phyloP scores from a whole-genome alignment of 2,797 vertebrate genomes.

The Rhynchonycteris naso region DNA sequence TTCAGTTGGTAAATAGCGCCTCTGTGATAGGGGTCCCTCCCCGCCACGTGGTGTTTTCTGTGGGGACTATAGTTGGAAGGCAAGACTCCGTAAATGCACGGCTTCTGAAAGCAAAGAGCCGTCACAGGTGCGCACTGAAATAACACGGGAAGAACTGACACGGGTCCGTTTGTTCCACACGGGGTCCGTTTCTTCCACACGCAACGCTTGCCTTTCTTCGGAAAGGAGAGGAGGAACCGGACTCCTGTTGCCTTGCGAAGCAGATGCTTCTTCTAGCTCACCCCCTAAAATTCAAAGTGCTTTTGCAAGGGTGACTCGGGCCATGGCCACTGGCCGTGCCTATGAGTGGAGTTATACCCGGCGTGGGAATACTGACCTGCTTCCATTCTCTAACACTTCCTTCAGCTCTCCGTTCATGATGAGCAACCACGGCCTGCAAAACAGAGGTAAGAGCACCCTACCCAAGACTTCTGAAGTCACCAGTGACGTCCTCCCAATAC shows the following conservation, averaged over 20 bases:
- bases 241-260: neutral
- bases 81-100: neutral
- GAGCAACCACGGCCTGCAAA: neutral
- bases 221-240: neutral
- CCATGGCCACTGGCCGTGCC: neutral
- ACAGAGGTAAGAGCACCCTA: constrained; percentile 80
- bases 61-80: neutral
- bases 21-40: neutral
- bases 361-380: constrained; percentile 20
- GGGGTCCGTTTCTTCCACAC: neutral
- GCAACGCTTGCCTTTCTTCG: neutral
- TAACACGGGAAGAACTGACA: neutral
- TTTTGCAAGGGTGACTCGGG: neutral
- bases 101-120: neutral
- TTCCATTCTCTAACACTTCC: constrained; percentile 67
- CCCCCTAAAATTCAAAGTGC: neutral
- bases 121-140: neutral
- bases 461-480: neutral
- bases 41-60: neutral
- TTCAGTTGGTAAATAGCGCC: neutral
- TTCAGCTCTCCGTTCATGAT: constrained; percentile 41
- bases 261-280: neutral
- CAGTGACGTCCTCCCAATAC: neutral
- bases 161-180: neutral
- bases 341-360: neutral